Conservation (phyloP, 2,888 invertebrate genomes). For the Trachelus tabidus region DNA sequence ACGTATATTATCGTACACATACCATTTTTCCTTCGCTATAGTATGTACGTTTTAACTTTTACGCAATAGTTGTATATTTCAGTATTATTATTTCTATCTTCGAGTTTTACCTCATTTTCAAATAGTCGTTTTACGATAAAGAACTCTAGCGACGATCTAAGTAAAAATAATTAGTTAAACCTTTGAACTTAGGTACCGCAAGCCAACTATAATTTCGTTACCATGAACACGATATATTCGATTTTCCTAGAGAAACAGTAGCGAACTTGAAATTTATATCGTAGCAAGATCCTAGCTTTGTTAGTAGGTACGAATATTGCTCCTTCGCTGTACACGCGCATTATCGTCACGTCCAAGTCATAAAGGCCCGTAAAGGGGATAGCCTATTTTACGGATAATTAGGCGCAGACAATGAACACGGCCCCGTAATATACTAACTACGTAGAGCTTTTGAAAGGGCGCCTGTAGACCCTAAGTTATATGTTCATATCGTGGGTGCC, state of each 20-base stretch:
- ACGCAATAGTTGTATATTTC: neutral
- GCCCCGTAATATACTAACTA: constrained; percentile 12
- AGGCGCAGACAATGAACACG: constrained; percentile 25
- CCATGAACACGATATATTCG: neutral
- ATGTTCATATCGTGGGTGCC: neutral
- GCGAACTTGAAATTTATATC: neutral
- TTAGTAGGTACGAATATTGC: neutral
- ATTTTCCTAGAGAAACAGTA: neutral
- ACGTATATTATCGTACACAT: constrained; percentile 19
- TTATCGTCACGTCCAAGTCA: constrained; percentile 20
- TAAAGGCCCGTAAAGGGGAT: constrained; percentile 25
- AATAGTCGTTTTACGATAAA: neutral
- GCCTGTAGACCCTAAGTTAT: neutral
- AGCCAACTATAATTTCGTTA: neutral
- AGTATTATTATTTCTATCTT: neutral
- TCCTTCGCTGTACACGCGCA: neutral
- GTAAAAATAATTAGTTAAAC: neutral
- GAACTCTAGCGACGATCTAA: neutral
- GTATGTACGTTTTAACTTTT: neutral
- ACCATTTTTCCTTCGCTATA: neutral
- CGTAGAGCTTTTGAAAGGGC: neutral
- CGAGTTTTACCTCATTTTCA: neutral
- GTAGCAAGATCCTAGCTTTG: neutral
- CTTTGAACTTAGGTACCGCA: neutral
- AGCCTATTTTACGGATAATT: constrained; percentile 39